Percentiles rank a stretch among this genome's conserved stretches.
phyloP scores from a whole-genome alignment of 2,888 invertebrate species.

The Augiades crinisus region DNA sequence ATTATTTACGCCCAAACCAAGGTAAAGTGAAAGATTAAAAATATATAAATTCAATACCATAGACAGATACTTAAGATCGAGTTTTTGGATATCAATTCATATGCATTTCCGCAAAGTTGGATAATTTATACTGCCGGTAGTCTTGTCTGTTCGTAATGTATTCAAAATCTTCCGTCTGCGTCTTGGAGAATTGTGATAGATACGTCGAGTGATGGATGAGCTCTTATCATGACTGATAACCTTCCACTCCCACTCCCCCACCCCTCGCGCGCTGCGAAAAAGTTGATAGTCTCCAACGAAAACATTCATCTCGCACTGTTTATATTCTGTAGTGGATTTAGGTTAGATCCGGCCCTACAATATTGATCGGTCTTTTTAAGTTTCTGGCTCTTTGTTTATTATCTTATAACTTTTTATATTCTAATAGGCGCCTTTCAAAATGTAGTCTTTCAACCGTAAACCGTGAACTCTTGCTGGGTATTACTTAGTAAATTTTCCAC shows the following conservation, averaged over 20 bases:
- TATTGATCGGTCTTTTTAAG: too few species aligned
- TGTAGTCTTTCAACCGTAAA: too few species aligned
- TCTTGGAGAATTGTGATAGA: conserved; percentile 37
- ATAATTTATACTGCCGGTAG: not conserved
- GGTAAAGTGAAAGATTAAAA: conserved; percentile 13
- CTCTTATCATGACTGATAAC: conserved; percentile 74
- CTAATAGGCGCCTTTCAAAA: too few species aligned
- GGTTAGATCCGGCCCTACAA: too few species aligned
- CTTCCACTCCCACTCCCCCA: conserved; percentile 50
- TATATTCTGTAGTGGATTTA: not conserved
- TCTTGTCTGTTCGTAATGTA: conserved; percentile 15
- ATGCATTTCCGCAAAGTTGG: conserved; percentile 1
- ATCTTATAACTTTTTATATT: too few species aligned
- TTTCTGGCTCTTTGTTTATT: too few species aligned
- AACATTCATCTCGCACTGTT: conserved; percentile 13
- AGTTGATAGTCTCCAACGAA: conserved; percentile 22
- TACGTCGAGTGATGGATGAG: conserved; percentile 65
- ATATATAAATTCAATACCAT: conserved; percentile 5
- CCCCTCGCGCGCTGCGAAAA: conserved; percentile 47
- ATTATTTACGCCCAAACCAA: not conserved
- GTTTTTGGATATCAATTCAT: conserved; percentile 4
- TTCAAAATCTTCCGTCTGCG: conserved; percentile 61
- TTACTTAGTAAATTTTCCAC: too few species aligned
- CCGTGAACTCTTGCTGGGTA: too few species aligned
- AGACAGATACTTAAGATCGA: not conserved